phyloP scores from a whole-genome alignment of 2,797 vertebrate species.

The Pampus argenteus region DNA sequence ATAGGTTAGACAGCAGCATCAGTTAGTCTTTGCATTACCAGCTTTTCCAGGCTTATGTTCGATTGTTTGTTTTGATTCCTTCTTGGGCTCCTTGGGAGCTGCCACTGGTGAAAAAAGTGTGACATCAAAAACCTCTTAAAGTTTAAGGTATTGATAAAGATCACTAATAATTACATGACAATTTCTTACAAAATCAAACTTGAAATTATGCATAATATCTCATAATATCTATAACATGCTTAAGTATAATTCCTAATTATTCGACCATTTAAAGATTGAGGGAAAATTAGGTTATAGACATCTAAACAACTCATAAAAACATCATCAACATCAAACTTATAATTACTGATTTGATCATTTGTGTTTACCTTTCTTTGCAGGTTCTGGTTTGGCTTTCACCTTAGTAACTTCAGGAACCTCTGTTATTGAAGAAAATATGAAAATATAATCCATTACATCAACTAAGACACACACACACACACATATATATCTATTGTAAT shows the following conservation, averaged over 20 bases:
- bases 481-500: background rate
- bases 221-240: too few species aligned
- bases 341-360: too few species aligned
- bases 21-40: conserved; percentile 52
- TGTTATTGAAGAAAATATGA: background rate
- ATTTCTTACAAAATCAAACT: background rate
- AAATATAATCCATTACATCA: background rate
- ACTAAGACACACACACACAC: background rate
- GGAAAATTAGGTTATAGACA: background rate
- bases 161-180: background rate
- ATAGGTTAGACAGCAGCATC: background rate
- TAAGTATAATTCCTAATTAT: background rate
- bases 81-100: conserved; percentile 44
- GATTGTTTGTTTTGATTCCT: conserved; percentile 47
- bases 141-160: background rate
- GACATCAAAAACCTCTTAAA: background rate
- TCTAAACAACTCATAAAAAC: background rate
- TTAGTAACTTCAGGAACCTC: conserved; percentile 39
- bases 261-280: background rate
- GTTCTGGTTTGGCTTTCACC: conserved; percentile 52
- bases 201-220: background rate
- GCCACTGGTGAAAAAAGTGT: conserved; percentile 31
- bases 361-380: conserved; percentile 51
- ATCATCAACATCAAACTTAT: background rate
- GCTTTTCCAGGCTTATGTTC: conserved; percentile 51